Base-by-base conservation (phyloP, 2,888 invertebrate genomes). In the Acanthosoma haemorrhoidale region DNA sequence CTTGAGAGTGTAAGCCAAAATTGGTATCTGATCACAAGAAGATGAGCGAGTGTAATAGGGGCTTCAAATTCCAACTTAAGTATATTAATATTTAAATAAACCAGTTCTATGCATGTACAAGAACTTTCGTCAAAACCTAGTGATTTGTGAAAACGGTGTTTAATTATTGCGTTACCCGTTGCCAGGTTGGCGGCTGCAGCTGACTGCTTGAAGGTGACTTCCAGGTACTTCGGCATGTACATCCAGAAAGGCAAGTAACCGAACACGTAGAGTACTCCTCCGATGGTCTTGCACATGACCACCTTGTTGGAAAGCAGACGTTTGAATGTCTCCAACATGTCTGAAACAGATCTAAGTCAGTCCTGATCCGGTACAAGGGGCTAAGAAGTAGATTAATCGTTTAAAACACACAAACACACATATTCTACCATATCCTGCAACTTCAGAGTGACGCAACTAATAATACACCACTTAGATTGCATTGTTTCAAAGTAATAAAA, bases 221-320 rank as follows among this genome's bases (percentile, higher is more conserved):
- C 91, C 73, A 92, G 88, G 77, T 90, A 90, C 78, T 91, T 91
- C 0, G 91, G 90, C 78, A 90, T 84, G 77, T 89, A 91, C 58
- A 90, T 89, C 85, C 89, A 89, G 76, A 88, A 89, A 0, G 90
- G 89, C 80, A 86, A 85, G 77, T 86, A 87, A 4, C 51, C 51
- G 25, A 87, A 81, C 70, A 88, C 83, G 75, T 89, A 90, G 76
- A 88, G 88, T 8, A 89, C 86, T 18, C 87, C 86, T 0, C 89
- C 87, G 1, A 89, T 80, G 70, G 88, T 89, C 76, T 90, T 88
- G 77, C 85, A 86, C 82, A 90, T 85, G 72, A 88, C 83, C 0
- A 87, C 86, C 57, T 84, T 84, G 76, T 90, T 90, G 6, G 82
- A 83, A 4, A 87, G 77, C 6, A 90, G 79, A 13, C 87, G 82